Evolutionary conservation across 2,113 vertebrate species (phyloP), one percentile per base, ranked within the genome.

Genomic region (Chaenocephalus aceratus): DNA sequence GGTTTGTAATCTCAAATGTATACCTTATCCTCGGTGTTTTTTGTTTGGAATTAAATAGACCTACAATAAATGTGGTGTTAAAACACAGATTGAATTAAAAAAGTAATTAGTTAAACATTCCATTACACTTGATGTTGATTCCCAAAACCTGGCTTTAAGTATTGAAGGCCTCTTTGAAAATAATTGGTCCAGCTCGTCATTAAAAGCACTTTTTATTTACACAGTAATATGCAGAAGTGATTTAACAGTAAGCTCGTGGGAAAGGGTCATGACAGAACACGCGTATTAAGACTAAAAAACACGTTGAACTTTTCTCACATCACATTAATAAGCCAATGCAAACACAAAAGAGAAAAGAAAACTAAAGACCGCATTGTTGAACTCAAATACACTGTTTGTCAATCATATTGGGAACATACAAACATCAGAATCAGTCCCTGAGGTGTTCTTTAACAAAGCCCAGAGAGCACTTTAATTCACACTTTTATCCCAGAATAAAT

Each of bases 151-250:
- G 10, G 6, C 6, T 12, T 0, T 12, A 63, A 56, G 18, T 6
- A 49, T 10, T 60, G 44, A 44, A 4, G 2, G 11, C 6, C 4
- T 15, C 1, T 30, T 72, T 1, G 52, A 65, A 46, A 36, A 41
- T 18, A 23, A 67, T 7, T 64, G 10, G 69, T 36, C 5, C 4
- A 57, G 12, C 11, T 48, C 21, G 21, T 86, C 48, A 62, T 83
- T 79, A 86, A 85, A 90, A 83, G 30, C 36, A 54, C 79, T 74
- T 87, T 88, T 92, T 88, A 91, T 90, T 90, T 90, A 91, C 73
- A 89, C 30, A 64, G 56, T 62, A 52, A 68, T 83, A 54, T 86
- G 61, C 78, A 92, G 64, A 86, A 65, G 48, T 79, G 36, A 78
- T 48, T 75, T 62, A 75, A 77, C 58, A 87, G 65, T 59, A 72